These are phyloP conservation scores for Platorchestia sp. DNA, from an alignment of 1,140 invertebrate genomes.

Conservation along the genomic window DNA sequence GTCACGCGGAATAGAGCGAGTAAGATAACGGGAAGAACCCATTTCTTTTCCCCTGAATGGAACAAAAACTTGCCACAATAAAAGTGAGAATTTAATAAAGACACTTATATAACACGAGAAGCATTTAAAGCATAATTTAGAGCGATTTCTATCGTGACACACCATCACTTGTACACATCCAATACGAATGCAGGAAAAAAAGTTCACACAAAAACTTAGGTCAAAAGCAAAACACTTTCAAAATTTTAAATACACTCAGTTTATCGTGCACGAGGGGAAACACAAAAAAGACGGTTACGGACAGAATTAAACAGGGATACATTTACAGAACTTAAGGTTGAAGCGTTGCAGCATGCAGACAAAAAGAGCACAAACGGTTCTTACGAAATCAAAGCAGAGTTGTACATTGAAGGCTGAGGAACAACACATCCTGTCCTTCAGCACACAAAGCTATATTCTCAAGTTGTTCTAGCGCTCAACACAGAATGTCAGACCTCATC, in stretches of 20 bases:
- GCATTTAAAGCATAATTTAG: too few relatives aligned
- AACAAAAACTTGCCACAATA: too few relatives aligned
- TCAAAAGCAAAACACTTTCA: background rate
- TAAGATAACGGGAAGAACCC: too few relatives aligned
- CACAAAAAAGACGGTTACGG: background rate
- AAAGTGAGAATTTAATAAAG: too few relatives aligned
- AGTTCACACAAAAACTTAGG: background rate
- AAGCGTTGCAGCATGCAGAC: background rate
- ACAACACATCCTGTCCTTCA: background rate
- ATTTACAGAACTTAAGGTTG: background rate
- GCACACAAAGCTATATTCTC: background rate
- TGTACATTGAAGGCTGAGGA: background rate
- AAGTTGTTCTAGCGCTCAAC: background rate
- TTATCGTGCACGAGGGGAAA: background rate
- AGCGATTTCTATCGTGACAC: too few relatives aligned
- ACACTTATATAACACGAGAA: too few relatives aligned
- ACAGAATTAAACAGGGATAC: background rate
- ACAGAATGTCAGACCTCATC: background rate
- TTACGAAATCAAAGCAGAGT: background rate
- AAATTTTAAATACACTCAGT: background rate
- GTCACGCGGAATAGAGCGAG: too few relatives aligned
- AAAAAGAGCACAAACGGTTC: background rate
- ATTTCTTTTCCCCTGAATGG: too few relatives aligned
- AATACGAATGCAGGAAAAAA: background rate
- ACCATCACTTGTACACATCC: background rate